phyloP scores from a whole-genome alignment of 2,888 invertebrate genomes.

The Melieria crassipennis region DNA sequence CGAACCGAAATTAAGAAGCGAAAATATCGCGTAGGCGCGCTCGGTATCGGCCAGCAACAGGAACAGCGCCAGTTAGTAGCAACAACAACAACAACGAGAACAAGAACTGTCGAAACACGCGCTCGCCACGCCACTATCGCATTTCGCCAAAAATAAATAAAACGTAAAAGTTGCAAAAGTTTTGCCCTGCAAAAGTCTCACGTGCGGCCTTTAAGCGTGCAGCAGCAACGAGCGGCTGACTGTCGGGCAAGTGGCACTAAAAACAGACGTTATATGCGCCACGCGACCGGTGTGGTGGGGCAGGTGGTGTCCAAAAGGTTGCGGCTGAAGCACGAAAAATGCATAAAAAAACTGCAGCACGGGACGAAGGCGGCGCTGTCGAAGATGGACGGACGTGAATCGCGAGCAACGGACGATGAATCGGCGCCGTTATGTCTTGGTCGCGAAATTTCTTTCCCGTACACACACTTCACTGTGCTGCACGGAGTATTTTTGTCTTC shows the following conservation, averaged over 20 bases:
- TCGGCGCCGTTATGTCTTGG: slow-evolving; percentile 28
- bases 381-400: too few species aligned
- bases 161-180: slow-evolving; percentile 4
- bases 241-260: slow-evolving; percentile 19
- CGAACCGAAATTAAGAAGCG: slow-evolving; percentile 1
- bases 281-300: slow-evolving; percentile 14
- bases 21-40: not conserved
- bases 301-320: slow-evolving; percentile 16
- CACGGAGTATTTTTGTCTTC: not conserved
- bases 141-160: not conserved
- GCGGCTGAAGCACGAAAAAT: not conserved
- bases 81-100: too few species aligned
- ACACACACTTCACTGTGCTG: not conserved
- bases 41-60: too few species aligned
- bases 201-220: slow-evolving; percentile 4
- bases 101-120: too few species aligned
- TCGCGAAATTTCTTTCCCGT: slow-evolving; percentile 18
- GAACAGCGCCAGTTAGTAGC: too few species aligned
- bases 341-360: too few species aligned
- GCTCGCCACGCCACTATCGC: not conserved
- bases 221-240: not conserved
- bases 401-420: not conserved
- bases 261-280: slow-evolving; percentile 12
- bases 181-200: not conserved
- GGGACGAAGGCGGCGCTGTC: too few species aligned